phyloP scores from a whole-genome alignment of 2,888 invertebrate species.

The Rhamphomyia laevipes region DNA sequence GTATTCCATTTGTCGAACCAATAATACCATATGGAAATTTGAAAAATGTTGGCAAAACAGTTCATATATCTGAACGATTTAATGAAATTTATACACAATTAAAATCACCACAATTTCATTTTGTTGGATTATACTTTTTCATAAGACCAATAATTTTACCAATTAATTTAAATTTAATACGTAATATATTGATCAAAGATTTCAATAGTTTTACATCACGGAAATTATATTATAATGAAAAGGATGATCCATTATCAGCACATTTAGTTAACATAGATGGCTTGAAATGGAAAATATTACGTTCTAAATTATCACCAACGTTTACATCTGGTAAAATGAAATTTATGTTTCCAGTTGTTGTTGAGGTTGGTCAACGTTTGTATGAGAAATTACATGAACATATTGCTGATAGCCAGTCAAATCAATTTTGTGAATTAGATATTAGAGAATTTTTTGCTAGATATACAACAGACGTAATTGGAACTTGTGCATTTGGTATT shows the following conservation, averaged over 20 bases:
- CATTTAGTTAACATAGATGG: constrained; percentile 35
- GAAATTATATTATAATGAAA: constrained; percentile 29
- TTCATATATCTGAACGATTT: constrained; percentile 19
- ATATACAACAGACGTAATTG: constrained; percentile 42
- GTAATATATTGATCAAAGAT: constrained; percentile 32
- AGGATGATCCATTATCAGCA: constrained; percentile 32
- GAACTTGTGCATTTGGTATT: constrained; percentile 39
- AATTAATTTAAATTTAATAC: constrained; percentile 30
- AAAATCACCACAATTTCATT: constrained; percentile 12
- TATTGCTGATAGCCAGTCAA: background rate
- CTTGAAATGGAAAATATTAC: constrained; percentile 38
- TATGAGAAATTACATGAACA: constrained; percentile 19
- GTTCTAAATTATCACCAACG: constrained; percentile 38
- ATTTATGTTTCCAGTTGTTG: constrained; percentile 36
- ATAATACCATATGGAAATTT: constrained; percentile 21
- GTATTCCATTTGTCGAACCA: constrained; percentile 20
- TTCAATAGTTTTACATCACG: constrained; percentile 33
- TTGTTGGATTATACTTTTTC: constrained; percentile 26
- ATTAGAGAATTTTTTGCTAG: constrained; percentile 36
- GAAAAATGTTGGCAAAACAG: constrained; percentile 18
- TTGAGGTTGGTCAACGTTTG: constrained; percentile 27
- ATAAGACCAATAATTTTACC: constrained; percentile 20
- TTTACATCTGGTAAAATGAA: constrained; percentile 43
- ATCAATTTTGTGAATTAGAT: constrained; percentile 20
- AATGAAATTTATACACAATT: constrained; percentile 19